phyloP scores from a whole-genome alignment of 2,888 invertebrate species.

The Pseudococcus longispinus region DNA sequence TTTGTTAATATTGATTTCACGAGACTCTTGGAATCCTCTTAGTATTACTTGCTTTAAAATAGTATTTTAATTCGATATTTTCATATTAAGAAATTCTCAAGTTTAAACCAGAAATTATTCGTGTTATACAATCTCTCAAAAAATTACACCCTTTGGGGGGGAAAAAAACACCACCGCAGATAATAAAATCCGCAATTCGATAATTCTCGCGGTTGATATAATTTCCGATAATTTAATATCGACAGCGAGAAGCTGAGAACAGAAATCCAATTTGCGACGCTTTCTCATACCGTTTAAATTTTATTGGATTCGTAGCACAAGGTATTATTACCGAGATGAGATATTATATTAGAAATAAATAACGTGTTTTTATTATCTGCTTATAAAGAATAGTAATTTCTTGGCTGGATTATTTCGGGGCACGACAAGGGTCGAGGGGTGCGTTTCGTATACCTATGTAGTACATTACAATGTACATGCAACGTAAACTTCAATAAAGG shows the following conservation, averaged over 20 bases:
- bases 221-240: not conserved
- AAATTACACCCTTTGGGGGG: not conserved
- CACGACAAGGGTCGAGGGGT: not conserved
- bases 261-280: conserved; percentile 6
- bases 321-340: not conserved
- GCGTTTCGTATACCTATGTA: not conserved
- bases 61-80: no score
- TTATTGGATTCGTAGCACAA: not conserved
- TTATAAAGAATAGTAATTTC: not conserved
- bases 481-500: not conserved
- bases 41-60: no score
- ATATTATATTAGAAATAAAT: not conserved
- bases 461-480: not conserved
- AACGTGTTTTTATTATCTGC: not conserved
- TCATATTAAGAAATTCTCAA: no score
- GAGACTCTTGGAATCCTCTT: no score
- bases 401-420: not conserved
- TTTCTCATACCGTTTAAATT: conserved; percentile 2
- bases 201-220: conserved; percentile 1
- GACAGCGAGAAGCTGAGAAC: not conserved
- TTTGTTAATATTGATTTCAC: no score
- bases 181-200: not conserved
- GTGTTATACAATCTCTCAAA: not conserved
- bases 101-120: no score
- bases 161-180: not conserved